Evolutionary conservation across 2,797 vertebrate genomes (phyloP).

Genomic region (Pterois miles): DNA sequence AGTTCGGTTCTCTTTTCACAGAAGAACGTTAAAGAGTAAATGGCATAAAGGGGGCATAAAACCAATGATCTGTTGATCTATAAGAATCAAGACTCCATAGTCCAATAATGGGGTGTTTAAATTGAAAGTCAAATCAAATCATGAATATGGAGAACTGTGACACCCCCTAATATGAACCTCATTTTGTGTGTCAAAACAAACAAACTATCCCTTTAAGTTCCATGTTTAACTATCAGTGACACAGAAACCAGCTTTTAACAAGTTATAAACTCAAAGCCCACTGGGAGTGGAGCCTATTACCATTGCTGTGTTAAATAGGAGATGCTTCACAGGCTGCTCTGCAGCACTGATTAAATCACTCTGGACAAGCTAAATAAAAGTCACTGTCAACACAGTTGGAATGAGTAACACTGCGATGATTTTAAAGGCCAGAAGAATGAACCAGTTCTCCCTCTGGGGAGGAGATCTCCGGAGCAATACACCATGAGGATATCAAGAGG

Average conservation of each 20-base stretch:
- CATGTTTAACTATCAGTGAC: not conserved
- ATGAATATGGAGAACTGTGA: too few species aligned
- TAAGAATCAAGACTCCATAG: too few species aligned
- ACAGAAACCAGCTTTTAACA: not conserved
- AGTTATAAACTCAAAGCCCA: not conserved
- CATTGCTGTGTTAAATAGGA: conserved; percentile 14
- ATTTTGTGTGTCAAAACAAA: too few species aligned
- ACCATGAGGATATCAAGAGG: conserved; percentile 7
- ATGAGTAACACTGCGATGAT: conserved; percentile 14
- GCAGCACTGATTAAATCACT: conserved; percentile 3
- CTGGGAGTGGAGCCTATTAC: not conserved
- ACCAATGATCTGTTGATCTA: too few species aligned
- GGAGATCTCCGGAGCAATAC: not conserved
- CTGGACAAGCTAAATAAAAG: conserved; percentile 15
- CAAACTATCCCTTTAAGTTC: not conserved
- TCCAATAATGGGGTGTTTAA: too few species aligned
- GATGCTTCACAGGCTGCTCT: not conserved
- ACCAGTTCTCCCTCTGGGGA: not conserved
- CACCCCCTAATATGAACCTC: too few species aligned
- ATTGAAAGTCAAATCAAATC: too few species aligned
- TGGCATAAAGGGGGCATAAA: too few species aligned
- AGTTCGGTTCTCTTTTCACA: too few species aligned
- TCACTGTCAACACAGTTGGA: conserved; percentile 27
- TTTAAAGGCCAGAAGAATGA: conserved; percentile 32
- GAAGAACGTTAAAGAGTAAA: too few species aligned